These are phyloP conservation scores for Xylota segnis DNA, from an alignment of 2,888 invertebrate species.

Conservation along the genomic window DNA sequence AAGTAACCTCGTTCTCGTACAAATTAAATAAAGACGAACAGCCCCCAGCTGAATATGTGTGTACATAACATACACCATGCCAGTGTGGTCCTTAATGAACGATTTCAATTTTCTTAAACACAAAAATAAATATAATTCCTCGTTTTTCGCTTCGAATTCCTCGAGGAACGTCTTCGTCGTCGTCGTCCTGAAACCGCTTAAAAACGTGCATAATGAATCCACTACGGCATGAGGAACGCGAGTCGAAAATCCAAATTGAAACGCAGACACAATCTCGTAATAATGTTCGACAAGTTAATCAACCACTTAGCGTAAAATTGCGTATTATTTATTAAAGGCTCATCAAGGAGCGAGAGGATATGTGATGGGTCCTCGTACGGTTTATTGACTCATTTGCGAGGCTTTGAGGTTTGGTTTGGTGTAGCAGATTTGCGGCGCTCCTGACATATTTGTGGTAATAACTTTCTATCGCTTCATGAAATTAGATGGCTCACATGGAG, in stretches of 20 bases:
- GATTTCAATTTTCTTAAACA: conserved; percentile 29
- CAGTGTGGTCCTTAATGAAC: background rate
- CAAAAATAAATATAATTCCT: conserved; percentile 11
- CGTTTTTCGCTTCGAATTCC: background rate
- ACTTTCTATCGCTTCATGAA: background rate
- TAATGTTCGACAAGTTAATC: conserved; percentile 35
- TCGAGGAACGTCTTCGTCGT: background rate
- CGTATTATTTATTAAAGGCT: conserved; percentile 30
- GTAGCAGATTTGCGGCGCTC: background rate
- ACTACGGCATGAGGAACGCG: background rate
- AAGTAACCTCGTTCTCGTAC: background rate
- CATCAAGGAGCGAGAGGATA: conserved; percentile 1
- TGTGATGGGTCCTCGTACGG: background rate
- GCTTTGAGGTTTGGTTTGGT: background rate
- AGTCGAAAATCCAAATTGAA: conserved; percentile 1
- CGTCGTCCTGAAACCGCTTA: background rate
- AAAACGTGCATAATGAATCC: background rate
- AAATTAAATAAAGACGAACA: background rate
- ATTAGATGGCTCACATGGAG: background rate
- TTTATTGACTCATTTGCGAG: background rate
- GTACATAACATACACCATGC: too few relatives aligned
- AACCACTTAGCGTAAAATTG: conserved; percentile 43
- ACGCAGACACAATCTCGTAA: conserved; percentile 2
- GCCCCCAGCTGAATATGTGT: background rate
- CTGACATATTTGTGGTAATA: conserved; percentile 4